Evolutionary conservation across 2,113 vertebrate species (phyloP).

Genomic region (Dasyprocta punctata): DNA sequence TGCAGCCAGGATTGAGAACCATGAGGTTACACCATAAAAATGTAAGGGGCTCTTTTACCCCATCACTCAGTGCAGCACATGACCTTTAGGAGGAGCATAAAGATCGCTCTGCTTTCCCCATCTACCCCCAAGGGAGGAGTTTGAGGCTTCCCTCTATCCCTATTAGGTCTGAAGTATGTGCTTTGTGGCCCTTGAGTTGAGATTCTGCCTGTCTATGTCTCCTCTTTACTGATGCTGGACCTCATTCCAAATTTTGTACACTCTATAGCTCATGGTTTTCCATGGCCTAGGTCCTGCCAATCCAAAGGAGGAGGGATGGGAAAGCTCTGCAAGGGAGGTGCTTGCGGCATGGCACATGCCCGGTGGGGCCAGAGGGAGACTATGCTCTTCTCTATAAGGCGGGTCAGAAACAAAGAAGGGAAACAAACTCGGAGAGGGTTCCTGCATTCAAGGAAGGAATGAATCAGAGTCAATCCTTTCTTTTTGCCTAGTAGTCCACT

Average conservation of each 20-base stretch:
- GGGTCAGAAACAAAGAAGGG: neutral
- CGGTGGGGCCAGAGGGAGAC: neutral
- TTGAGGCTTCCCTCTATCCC: neutral
- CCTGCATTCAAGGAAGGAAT: neutral
- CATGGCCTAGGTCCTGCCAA: neutral
- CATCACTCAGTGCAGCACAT: neutral
- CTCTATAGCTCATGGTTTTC: neutral
- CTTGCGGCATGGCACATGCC: neutral
- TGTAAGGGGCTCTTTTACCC: neutral
- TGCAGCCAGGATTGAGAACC: neutral
- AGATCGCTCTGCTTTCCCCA: neutral
- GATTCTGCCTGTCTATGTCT: neutral
- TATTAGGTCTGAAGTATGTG: neutral
- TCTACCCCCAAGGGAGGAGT: fast-evolving
- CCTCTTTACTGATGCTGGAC: neutral
- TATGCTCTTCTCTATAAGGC: neutral
- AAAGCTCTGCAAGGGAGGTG: neutral
- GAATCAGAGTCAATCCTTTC: neutral
- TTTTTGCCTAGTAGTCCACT: neutral
- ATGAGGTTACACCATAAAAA: neutral
- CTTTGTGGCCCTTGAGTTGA: neutral
- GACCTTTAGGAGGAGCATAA: neutral
- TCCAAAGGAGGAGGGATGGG: neutral
- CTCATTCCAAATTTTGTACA: neutral
- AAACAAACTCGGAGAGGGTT: neutral